Conservation (phyloP, 2,888 invertebrate species). For the Dysmachus trigonus region DNA sequence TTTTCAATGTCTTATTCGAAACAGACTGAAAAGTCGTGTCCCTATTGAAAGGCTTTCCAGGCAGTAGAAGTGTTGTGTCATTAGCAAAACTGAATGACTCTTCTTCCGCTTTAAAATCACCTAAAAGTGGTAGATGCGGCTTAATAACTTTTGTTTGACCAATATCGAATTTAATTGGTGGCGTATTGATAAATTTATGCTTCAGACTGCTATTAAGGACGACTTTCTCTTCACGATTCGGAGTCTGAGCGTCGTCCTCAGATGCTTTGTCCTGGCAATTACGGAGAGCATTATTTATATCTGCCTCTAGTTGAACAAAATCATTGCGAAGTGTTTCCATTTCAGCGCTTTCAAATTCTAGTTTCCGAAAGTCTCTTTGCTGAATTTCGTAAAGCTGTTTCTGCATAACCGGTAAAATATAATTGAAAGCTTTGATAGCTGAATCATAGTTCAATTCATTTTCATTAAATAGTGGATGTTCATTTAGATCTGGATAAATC, state of each 20-base stretch:
- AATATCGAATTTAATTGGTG: slow-evolving; percentile 55
- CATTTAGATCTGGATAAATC: not conserved
- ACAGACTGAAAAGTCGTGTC: not conserved
- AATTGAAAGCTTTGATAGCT: slow-evolving; percentile 25
- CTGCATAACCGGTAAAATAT: slow-evolving; percentile 22
- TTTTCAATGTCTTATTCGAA: slow-evolving; percentile 56
- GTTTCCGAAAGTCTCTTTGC: not conserved
- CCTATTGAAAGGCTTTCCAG: not conserved
- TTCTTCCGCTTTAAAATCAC: not conserved
- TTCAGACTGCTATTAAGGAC: not conserved
- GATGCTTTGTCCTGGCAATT: not conserved
- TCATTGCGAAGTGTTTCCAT: slow-evolving; percentile 47
- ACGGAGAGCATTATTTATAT: slow-evolving; percentile 54
- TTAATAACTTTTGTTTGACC: not conserved
- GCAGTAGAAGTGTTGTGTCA: slow-evolving; percentile 23
- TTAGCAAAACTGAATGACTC: slow-evolving; percentile 41
- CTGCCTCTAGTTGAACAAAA: slow-evolving; percentile 55
- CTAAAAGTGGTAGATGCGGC: slow-evolving; percentile 27
- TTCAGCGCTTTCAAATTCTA: slow-evolving; percentile 14
- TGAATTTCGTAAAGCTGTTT: not conserved
- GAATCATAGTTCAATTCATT: slow-evolving; percentile 45
- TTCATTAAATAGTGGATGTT: not conserved
- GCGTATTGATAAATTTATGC: slow-evolving; percentile 53
- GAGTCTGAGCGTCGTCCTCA: not conserved
- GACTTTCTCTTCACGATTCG: not conserved